phyloP scores from a whole-genome alignment of 2,888 invertebrate species.

The Philopedon plagiatum region DNA sequence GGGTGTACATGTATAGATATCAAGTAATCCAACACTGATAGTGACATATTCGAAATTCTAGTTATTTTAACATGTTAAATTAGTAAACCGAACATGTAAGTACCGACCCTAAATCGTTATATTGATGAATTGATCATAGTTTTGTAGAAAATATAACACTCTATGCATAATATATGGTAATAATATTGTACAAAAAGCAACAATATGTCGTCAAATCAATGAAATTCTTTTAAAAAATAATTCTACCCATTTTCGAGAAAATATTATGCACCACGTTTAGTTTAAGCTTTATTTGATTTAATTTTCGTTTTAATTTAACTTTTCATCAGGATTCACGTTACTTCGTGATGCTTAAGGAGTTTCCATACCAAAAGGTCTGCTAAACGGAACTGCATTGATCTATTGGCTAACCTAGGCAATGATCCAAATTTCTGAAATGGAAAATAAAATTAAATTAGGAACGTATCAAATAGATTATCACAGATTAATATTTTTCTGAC shows the following conservation, averaged over 20 bases:
- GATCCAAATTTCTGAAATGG: conserved; percentile 20
- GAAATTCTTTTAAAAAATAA: background rate
- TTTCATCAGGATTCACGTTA: background rate
- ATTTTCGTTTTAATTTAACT: background rate
- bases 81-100: too few species aligned
- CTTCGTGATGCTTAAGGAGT: conserved; percentile 14
- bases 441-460: background rate
- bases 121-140: too few species aligned
- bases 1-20: too few species aligned
- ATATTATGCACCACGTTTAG: background rate
- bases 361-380: conserved; percentile 33
- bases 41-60: too few species aligned
- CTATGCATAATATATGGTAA: background rate
- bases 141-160: too few species aligned
- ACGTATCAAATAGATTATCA: background rate
- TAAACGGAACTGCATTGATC: conserved; percentile 28
- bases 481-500: too few species aligned
- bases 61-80: too few species aligned
- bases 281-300: conserved; percentile 6
- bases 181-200: background rate
- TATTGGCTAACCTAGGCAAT: conserved; percentile 15
- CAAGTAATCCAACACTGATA: too few species aligned
- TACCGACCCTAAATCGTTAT: too few species aligned
- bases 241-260: background rate
- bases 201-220: background rate